These are phyloP conservation scores for Crocodylus rhombifer DNA, from an alignment of 2,797 vertebrate species.

Conservation along the genomic window DNA sequence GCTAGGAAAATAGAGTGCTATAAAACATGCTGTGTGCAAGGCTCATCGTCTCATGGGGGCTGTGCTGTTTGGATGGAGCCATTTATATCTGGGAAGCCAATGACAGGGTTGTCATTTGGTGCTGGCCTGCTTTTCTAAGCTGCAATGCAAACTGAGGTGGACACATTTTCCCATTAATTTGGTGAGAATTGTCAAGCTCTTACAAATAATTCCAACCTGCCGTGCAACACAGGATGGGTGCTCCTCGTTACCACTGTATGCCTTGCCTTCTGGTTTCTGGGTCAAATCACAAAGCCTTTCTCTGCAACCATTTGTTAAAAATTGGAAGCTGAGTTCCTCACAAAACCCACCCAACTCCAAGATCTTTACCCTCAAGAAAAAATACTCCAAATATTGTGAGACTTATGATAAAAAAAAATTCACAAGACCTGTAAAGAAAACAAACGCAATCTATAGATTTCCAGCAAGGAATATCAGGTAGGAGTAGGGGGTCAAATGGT, in stretches of 20 bases:
- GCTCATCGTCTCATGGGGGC: not conserved
- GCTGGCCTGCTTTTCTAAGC: not conserved
- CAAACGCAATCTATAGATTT: not conserved
- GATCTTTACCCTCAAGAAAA: slow-evolving; percentile 33
- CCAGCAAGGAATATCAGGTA: slow-evolving; percentile 30
- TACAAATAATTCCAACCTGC: fast-evolving
- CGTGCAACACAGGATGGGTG: fast-evolving
- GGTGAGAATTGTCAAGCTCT: not conserved
- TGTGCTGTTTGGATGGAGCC: not conserved
- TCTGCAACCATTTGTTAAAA: not conserved
- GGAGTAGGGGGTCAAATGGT: not conserved
- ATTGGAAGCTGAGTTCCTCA: not conserved
- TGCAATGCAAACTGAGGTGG: fast-evolving
- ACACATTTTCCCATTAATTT: not conserved
- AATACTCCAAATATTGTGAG: not conserved
- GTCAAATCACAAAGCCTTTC: not conserved
- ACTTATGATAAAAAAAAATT: not conserved
- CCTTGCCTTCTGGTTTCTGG: not conserved
- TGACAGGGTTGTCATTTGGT: not conserved
- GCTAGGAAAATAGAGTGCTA: not conserved
- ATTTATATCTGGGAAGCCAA: not conserved
- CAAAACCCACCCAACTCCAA: not conserved
- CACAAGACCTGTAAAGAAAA: not conserved
- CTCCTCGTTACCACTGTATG: not conserved
- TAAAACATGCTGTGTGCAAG: not conserved